Evolutionary conservation across 2,797 vertebrate genomes (phyloP).

Genomic region (Babyrousa celebensis): DNA sequence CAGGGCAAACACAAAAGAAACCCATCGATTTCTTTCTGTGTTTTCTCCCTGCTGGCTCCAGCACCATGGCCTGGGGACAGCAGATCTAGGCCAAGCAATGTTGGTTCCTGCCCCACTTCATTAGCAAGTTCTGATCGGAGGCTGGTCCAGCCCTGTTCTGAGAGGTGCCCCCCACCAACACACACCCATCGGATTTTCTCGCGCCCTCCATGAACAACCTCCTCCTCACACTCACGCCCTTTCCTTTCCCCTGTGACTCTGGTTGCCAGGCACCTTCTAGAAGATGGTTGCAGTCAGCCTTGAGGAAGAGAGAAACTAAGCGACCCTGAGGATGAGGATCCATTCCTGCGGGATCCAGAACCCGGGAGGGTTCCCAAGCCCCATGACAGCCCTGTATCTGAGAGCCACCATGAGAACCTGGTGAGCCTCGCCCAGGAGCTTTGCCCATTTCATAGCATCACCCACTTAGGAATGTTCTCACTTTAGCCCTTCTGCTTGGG

Average conservation of each 20-base stretch:
- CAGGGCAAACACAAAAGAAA: conserved; percentile 51
- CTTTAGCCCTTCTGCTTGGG: background rate
- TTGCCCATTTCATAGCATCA: background rate
- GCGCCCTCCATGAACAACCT: background rate
- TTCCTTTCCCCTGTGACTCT: background rate
- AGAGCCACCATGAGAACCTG: background rate
- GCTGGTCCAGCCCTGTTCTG: background rate
- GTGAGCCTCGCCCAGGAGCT: rapidly evolving
- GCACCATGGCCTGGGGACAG: background rate
- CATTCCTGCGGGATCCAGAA: background rate
- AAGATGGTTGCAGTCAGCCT: background rate
- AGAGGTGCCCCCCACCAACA: background rate
- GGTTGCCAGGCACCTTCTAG: background rate
- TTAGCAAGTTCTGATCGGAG: background rate
- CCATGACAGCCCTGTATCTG: background rate
- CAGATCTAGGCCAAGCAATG: background rate
- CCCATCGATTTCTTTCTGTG: background rate
- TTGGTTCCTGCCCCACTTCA: background rate
- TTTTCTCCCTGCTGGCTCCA: background rate
- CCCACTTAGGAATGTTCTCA: background rate
- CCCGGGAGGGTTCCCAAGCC: background rate
- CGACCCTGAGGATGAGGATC: background rate
- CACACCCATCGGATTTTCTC: background rate
- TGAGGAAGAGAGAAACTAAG: background rate
- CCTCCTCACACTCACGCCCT: background rate